Conservation (phyloP, 2,113 vertebrate genomes). For the human (Homo sapiens) region GRCh38 chr21:25251001-25251500, state of each 20-base stretch:
- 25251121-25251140: background rate
- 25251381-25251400: background rate
- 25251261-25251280: background rate
- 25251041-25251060: background rate
- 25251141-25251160: background rate
- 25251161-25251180: background rate
- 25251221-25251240: background rate
- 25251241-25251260: background rate
- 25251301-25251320: background rate
- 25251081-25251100: background rate
- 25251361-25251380: background rate
- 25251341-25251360: background rate
- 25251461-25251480: background rate
- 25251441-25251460: background rate
- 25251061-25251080: background rate
- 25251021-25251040: background rate
- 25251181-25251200: accelerated
- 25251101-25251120: background rate
- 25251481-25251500: background rate
- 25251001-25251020: background rate
- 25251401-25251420: too few species aligned
- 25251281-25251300: background rate
- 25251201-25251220: background rate
- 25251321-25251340: background rate
- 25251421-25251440: background rate